Base-by-base conservation (phyloP, 2,113 vertebrate genomes). In the Chloebia gouldiae region DNA sequence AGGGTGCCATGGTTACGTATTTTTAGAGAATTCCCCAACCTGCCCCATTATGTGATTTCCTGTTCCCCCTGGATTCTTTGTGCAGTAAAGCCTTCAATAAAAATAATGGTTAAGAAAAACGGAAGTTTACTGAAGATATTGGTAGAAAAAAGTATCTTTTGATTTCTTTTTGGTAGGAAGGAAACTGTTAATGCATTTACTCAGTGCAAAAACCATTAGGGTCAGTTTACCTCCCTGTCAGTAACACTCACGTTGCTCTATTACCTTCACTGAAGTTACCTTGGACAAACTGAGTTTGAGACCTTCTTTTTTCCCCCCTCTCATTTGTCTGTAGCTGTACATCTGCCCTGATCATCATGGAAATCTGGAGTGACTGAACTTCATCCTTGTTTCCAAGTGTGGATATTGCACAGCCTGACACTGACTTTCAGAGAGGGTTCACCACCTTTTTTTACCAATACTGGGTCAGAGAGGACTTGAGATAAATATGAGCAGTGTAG, bases 1-100 rank as follows among this genome's bases (percentile, higher is more conserved):
- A 93, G 93, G 95, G 91, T 97, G 97, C 96, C 95, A 97, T 96
- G 94, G 95, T 93, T 97, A 97, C 95, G 57, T 97, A 97, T 97
- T 98, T 98, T 96, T 97, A 93, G 79, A 96, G 94, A 97, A 97
- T 93, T 96, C 83, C 91, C 92, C 92, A 97, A 97, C 72, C 72
- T 94, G 92, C 33, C 23, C 86, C 94, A 37, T 90, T 92, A 53
- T 69, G 89, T 33, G 95, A 82, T 97, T 91, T 95, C 54, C 54
- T 93, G 91, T 91, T 97, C 97, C 92, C 81, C 64, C 93, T 92
- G 87, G 95, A 91, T 94, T 88, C 83, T 92, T 92, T 97, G 96
- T 70, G 90, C 81, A 97, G 92, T 75, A 92, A 97, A 96, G 54
- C 96, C 81, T 86, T 79, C 81, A 91, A 79, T 96, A 96, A 91